Evolutionary conservation across 1,140 invertebrate species (phyloP).

Genomic region (Ganaspis sp.): DNA sequence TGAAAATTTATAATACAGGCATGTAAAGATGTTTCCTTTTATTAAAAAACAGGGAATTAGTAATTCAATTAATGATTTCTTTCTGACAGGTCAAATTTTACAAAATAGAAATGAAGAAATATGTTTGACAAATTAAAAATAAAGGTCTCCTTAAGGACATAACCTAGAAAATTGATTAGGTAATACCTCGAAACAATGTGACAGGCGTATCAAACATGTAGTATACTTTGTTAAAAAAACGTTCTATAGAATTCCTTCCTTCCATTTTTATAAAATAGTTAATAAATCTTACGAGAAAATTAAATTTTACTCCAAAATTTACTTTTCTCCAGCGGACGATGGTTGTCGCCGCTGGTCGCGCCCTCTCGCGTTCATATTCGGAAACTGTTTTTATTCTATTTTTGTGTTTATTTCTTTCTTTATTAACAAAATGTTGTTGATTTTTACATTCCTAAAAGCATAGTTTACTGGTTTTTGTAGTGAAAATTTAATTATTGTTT

Average conservation of each 20-base stretch:
- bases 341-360: background rate
- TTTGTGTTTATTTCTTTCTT: background rate
- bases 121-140: constrained; percentile 42
- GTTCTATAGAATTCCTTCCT: background rate
- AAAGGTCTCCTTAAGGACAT: constrained; percentile 31
- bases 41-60: background rate
- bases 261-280: constrained; percentile 37
- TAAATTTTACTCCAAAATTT: background rate
- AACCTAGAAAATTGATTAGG: constrained; percentile 59
- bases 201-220: constrained; percentile 79
- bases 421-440: background rate
- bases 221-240: background rate
- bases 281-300: background rate
- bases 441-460: no score
- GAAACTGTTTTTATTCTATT: background rate
- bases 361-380: background rate
- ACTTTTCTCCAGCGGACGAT: background rate
- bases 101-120: background rate
- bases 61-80: background rate
- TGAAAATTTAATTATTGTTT: no score
- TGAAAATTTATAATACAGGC: no score
- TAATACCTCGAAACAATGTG: constrained; percentile 82
- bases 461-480: no score
- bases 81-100: background rate
- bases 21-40: constrained; percentile 33